Evolutionary conservation across 2,888 invertebrate species (phyloP).

Genomic region (Notocelia uddmanniana): DNA sequence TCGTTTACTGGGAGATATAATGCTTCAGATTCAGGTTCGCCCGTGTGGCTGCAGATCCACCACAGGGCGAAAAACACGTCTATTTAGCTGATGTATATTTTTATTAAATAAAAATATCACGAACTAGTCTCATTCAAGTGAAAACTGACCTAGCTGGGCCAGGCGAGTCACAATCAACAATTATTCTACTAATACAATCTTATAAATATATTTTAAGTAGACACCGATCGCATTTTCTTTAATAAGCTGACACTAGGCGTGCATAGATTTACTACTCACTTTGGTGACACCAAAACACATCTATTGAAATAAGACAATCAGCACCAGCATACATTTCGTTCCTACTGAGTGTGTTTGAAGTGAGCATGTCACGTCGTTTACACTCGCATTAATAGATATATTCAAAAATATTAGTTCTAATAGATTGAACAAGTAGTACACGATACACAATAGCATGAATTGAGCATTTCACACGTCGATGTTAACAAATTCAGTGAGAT

Average conservation of each 20-base stretch:
- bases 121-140: slow-evolving; percentile 16
- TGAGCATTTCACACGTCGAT: slow-evolving; percentile 38
- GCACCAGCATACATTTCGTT: slow-evolving; percentile 37
- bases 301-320: slow-evolving; percentile 24
- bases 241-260: slow-evolving; percentile 38
- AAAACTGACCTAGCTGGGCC: slow-evolving; percentile 25
- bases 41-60: not conserved
- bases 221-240: slow-evolving; percentile 36
- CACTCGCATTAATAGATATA: slow-evolving; percentile 21
- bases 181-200: slow-evolving; percentile 29
- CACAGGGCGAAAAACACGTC: slow-evolving; percentile 2
- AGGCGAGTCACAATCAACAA: slow-evolving; percentile 33
- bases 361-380: slow-evolving; percentile 10
- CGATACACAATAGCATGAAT: slow-evolving; percentile 21
- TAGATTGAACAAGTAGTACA: slow-evolving; percentile 25
- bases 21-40: slow-evolving; percentile 1
- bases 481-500: slow-evolving; percentile 15
- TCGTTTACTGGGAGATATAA: slow-evolving; percentile 21
- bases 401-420: slow-evolving; percentile 33
- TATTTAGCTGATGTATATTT: slow-evolving; percentile 26
- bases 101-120: slow-evolving; percentile 39
- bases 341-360: slow-evolving; percentile 23
- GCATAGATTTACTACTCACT: slow-evolving; percentile 33
- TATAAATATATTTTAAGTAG: slow-evolving; percentile 38
- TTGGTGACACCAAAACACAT: slow-evolving; percentile 29